phyloP scores from a whole-genome alignment of 1,140 invertebrate genomes.

The Pinna nobilis region DNA sequence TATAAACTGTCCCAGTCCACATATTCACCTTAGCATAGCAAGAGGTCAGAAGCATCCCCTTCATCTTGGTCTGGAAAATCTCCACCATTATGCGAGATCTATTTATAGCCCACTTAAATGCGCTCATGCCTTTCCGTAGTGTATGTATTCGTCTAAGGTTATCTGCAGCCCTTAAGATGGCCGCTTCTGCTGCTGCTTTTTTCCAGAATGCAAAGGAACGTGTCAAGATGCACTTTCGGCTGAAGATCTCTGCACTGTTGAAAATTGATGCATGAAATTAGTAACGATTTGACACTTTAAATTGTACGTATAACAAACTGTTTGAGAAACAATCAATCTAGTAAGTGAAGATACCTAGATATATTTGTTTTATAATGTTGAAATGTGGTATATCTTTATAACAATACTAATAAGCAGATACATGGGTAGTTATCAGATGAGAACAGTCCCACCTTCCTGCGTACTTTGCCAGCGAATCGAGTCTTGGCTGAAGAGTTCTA shows the following conservation, averaged over 20 bases:
- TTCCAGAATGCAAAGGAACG: conserved; percentile 42
- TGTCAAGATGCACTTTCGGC: conserved; percentile 31
- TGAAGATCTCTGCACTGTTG: conserved; percentile 51
- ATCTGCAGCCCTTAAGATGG: conserved; percentile 25
- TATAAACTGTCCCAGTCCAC: too few species aligned
- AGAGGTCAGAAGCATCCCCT: conserved; percentile 25
- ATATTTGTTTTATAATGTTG: too few species aligned
- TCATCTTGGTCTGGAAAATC: conserved; percentile 49
- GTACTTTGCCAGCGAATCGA: too few species aligned
- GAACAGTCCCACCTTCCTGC: too few species aligned
- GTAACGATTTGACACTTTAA: too few species aligned
- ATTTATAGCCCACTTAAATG: conserved; percentile 56
- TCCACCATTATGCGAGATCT: conserved; percentile 47
- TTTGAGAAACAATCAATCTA: too few species aligned
- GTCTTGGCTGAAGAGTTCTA: too few species aligned
- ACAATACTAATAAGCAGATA: too few species aligned
- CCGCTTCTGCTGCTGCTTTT: conserved; percentile 16
- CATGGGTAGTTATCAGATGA: too few species aligned
- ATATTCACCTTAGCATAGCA: conserved; percentile 52
- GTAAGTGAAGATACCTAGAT: too few species aligned
- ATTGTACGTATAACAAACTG: too few species aligned
- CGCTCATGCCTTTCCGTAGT: conserved; percentile 54
- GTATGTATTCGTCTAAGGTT: conserved; percentile 40
- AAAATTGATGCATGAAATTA: background rate
- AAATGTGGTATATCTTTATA: too few species aligned